Percentiles rank a stretch among this genome's conserved stretches.
Conservation (phyloP, 2,888 invertebrate genomes). For the Lamellibrachia satsuma region DNA sequence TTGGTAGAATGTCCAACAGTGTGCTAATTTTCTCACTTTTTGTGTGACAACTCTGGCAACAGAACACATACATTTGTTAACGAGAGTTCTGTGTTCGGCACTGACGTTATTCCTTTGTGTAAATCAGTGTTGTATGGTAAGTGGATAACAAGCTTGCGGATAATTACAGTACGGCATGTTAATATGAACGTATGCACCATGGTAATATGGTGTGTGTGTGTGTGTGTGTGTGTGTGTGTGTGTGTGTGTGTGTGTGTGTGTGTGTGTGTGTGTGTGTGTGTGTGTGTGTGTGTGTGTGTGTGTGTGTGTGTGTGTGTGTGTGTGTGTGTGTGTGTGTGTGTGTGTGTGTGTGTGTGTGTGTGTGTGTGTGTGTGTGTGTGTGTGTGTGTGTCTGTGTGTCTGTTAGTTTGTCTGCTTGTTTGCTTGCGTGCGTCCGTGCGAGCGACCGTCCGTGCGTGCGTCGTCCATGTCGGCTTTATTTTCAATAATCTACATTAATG, state of each 20-base stretch:
- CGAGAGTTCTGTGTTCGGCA: background rate
- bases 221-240: background rate
- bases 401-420: no score
- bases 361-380: background rate
- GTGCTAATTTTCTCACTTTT: constrained; percentile 20
- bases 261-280: background rate
- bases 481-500: background rate
- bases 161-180: no score
- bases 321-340: background rate
- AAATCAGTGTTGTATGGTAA: no score
- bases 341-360: background rate
- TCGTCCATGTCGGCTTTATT: background rate
- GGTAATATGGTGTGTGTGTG: background rate
- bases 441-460: no score
- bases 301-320: background rate
- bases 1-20: constrained; percentile 34
- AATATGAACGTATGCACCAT: no score
- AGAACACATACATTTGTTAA: background rate
- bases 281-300: background rate
- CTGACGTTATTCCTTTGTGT: no score
- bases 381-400: background rate
- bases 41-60: background rate
- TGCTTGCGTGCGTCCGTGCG: no score
- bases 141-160: no score
- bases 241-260: background rate